Conservation (phyloP, 2,888 invertebrate genomes). For the Trachelus tabidus region DNA sequence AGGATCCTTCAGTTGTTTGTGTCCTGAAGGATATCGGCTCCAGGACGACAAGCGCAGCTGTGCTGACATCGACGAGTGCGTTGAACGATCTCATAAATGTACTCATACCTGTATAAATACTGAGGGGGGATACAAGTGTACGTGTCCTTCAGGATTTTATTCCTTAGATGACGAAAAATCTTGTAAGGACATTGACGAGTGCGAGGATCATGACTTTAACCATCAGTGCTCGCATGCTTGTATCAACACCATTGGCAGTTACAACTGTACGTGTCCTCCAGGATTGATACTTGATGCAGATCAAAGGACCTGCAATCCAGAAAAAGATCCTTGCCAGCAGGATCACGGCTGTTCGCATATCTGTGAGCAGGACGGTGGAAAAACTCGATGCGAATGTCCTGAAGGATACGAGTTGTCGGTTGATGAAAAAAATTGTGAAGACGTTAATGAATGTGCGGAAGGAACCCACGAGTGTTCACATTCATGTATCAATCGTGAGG, state of each 20-base stretch:
- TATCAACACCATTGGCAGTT: slow-evolving; percentile 72
- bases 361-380: slow-evolving; percentile 57
- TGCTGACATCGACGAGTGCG: slow-evolving; percentile 41
- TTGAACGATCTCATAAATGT: slow-evolving; percentile 33
- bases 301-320: slow-evolving; percentile 60
- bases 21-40: slow-evolving; percentile 43
- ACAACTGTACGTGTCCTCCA: slow-evolving; percentile 69
- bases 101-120: slow-evolving; percentile 38
- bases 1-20: slow-evolving; percentile 59
- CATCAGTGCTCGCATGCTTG: slow-evolving; percentile 67
- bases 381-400: slow-evolving; percentile 66
- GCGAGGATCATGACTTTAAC: slow-evolving; percentile 18
- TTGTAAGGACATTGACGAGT: slow-evolving; percentile 44
- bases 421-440: slow-evolving; percentile 63
- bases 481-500: slow-evolving; percentile 64
- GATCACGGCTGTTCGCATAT: slow-evolving; percentile 60
- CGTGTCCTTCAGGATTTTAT: slow-evolving; percentile 66
- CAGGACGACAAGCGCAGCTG: slow-evolving; percentile 44
- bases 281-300: slow-evolving; percentile 66
- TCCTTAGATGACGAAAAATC: slow-evolving; percentile 60
- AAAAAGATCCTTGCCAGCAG: slow-evolving; percentile 51
- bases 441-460: slow-evolving; percentile 67
- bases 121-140: slow-evolving; percentile 53
- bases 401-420: slow-evolving; percentile 66
- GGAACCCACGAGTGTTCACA: slow-evolving; percentile 62